Evolutionary conservation across 2,113 vertebrate genomes (phyloP).

Genomic region (Spea multiplicata): DNA sequence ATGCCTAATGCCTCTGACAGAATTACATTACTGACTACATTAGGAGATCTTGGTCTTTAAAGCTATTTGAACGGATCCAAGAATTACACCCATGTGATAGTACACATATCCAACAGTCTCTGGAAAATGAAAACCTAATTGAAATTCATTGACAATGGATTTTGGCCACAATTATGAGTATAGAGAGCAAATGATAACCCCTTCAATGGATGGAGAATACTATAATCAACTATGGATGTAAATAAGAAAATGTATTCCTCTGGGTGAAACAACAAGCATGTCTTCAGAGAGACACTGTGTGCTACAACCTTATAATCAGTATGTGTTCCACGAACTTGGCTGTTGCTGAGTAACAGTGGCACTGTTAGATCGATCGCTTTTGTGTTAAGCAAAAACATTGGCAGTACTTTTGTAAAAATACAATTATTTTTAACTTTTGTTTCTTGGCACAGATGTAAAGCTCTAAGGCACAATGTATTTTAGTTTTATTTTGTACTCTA

Average conservation of each 20-base stretch:
- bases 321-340: conserved; percentile 38
- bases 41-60: no score
- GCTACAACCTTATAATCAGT: conserved; percentile 43
- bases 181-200: no score
- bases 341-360: conserved; percentile 41
- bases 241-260: background rate
- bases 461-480: background rate
- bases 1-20: no score
- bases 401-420: conserved; percentile 38
- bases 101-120: no score
- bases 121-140: no score
- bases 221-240: background rate
- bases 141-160: no score
- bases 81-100: no score
- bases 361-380: conserved; percentile 38
- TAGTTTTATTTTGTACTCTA: no score
- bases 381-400: conserved; percentile 35
- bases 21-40: no score
- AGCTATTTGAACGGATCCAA: no score
- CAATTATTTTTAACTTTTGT: conserved; percentile 42
- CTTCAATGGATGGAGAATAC: background rate
- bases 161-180: no score
- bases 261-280: conserved; percentile 15
- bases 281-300: conserved; percentile 37
- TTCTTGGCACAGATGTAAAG: conserved; percentile 41